Conservation (phyloP, 2,888 invertebrate genomes). For the Petrolisthes cinctipes region DNA sequence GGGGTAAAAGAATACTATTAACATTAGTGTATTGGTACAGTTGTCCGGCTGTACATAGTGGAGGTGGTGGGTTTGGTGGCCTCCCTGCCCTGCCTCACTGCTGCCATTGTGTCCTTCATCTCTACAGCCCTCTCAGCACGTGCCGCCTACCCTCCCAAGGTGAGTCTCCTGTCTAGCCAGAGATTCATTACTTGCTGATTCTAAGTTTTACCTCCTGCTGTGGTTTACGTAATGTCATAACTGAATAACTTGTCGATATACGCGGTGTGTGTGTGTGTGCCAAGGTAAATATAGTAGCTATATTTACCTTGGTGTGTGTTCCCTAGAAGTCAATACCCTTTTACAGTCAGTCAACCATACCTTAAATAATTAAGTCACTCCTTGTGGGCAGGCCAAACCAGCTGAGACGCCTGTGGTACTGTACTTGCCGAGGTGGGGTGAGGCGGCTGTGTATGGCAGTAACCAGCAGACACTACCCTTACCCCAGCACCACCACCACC, state of each 20-base stretch:
- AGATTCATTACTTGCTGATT: neutral
- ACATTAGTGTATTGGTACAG: constrained; percentile 11
- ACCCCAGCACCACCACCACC: neutral
- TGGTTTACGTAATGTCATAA: neutral
- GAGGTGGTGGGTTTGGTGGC: constrained; percentile 53
- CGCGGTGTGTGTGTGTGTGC: neutral
- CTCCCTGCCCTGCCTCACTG: constrained; percentile 50
- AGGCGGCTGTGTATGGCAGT: constrained; percentile 5
- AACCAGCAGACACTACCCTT: constrained; percentile 11
- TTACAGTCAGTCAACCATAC: neutral
- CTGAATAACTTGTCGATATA: neutral
- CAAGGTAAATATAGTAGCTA: too few relatives aligned
- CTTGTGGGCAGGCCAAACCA: constrained; percentile 22
- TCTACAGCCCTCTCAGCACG: constrained; percentile 50
- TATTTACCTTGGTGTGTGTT: too few relatives aligned
- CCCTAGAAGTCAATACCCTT: too few relatives aligned
- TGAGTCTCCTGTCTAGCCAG: neutral
- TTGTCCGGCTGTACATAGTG: constrained; percentile 53
- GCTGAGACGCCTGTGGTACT: constrained; percentile 46
- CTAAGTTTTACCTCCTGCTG: neutral
- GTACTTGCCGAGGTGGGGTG: constrained; percentile 47
- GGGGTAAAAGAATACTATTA: neutral
- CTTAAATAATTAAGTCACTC: neutral
- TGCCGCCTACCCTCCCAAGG: constrained; percentile 52
- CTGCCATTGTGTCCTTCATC: constrained; percentile 42